Evolutionary conservation across 1,140 invertebrate species (phyloP), one percentile per base, ranked within the genome.

Genomic region (Ptiloglossa arizonensis): DNA sequence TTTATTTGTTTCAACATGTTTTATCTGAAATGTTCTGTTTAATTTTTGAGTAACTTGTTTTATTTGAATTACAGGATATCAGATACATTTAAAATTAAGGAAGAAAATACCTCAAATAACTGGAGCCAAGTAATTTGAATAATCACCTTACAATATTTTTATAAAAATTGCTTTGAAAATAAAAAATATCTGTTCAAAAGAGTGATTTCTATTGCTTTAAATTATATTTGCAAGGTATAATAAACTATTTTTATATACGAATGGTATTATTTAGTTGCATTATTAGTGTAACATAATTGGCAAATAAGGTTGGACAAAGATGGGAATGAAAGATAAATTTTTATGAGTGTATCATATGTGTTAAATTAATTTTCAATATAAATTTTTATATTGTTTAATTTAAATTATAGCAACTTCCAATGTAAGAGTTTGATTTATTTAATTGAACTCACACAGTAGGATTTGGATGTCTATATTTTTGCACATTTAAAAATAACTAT

Each of bases 41-140:
- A 5, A 2, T 38, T 46, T 5, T 17, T 54, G 32, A 78, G 32
- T 71, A 78, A 78, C 35, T 44, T 54, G 41, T 72, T 63, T 56
- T 6, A 46, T 78, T 78, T 62, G 6, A 63, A 71, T 78, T 78
- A 15, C 75, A 78, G 75, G 68, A 41, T 63, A 48, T 77, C 11
- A 6, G 24, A 69, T 32, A 24, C 24, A 48, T 75, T 50, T 27
- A 69, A n/a, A 76, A 19, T 76, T 60, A 59, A 56, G 2, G 44
- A 59, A 76, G 64, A 59, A 50, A 68, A 68, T 75, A n/a, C 27
- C 11, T 68, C 52, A 35, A 52, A 19, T 41, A 17, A 63, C n/a
- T 60, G 22, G 32, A 32, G 46, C 57, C 19, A 24, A 35, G 22
- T 24, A 57, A 59, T 46, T 75, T 44, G 2, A 32, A 48, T 66